A percentile compares a stretch with the other conserved stretches of the same genome.
These are phyloP conservation scores for Nysson spinosus DNA, from an alignment of 2,888 invertebrate genomes.

Conservation along the genomic window DNA sequence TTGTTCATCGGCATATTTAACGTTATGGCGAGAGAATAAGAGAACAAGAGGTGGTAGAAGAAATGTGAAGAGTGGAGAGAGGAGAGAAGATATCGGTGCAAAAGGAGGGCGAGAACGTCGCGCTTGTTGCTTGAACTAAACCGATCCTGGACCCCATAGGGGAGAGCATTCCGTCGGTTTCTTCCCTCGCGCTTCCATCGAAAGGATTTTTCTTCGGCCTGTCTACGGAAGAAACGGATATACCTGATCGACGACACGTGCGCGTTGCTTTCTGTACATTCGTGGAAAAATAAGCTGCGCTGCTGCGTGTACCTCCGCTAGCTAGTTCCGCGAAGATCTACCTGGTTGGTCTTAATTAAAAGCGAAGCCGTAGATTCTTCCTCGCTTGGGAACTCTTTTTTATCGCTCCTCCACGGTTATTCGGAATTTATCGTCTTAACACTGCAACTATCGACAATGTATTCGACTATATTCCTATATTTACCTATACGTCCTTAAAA, in stretches of 20 bases:
- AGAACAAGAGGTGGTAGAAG: conserved; percentile 16
- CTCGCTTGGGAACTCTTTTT: no score
- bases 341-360: conserved; percentile 46
- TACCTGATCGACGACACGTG: conserved; percentile 55
- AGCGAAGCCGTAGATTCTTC: background rate
- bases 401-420: no score
- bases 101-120: conserved; percentile 21
- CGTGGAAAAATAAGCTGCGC: conserved; percentile 52
- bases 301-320: conserved; percentile 8
- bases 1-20: conserved; percentile 63
- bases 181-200: conserved; percentile 56
- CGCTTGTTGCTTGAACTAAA: conserved; percentile 35
- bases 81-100: conserved; percentile 19
- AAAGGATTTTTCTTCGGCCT: conserved; percentile 51
- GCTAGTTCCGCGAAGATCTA: conserved; percentile 37
- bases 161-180: conserved; percentile 48
- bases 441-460: no score
- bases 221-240: conserved; percentile 46
- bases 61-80: background rate
- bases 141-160: conserved; percentile 51
- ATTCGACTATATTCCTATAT: no score
- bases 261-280: conserved; percentile 39
- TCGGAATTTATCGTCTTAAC: no score
- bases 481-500: no score
- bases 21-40: conserved; percentile 31